These are phyloP conservation scores for Cynodonichthys magdalenae DNA, from an alignment of 2,797 vertebrate genomes.

Conservation along the genomic window DNA sequence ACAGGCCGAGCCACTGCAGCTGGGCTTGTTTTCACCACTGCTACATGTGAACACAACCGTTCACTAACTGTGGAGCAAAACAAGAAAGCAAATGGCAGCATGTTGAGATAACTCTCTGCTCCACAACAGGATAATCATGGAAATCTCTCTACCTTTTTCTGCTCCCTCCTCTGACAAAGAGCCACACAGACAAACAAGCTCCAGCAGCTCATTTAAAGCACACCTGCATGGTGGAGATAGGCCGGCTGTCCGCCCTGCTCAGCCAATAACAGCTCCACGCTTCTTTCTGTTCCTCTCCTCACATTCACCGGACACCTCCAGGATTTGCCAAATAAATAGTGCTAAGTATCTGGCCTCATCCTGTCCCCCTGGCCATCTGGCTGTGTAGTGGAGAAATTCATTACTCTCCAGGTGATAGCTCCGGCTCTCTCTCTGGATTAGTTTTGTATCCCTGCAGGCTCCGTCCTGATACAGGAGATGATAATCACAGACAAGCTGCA, in stretches of 20 bases:
- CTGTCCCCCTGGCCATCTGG: slow-evolving; percentile 54
- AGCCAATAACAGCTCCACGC: slow-evolving; percentile 16
- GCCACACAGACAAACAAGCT: slow-evolving; percentile 7
- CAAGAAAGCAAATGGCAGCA: slow-evolving; percentile 46
- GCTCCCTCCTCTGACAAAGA: neutral
- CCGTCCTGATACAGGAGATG: slow-evolving; percentile 59
- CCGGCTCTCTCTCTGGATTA: slow-evolving; percentile 42
- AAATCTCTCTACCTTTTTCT: slow-evolving; percentile 35
- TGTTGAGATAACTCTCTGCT: slow-evolving; percentile 38
- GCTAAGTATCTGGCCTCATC: slow-evolving; percentile 51
- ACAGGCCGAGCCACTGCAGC: slow-evolving; percentile 77
- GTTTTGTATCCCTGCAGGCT: slow-evolving; percentile 57
- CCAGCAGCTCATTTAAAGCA: slow-evolving; percentile 26
- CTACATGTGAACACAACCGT: slow-evolving; percentile 35
- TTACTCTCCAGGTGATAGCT: slow-evolving; percentile 66
- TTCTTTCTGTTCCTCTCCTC: slow-evolving; percentile 20
- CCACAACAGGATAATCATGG: slow-evolving; percentile 33
- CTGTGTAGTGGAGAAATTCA: slow-evolving; percentile 60
- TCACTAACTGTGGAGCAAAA: slow-evolving; percentile 29
- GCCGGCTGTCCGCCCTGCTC: slow-evolving; percentile 22
- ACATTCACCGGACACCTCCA: slow-evolving; percentile 30
- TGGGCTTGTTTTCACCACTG: slow-evolving; percentile 31
- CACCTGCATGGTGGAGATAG: slow-evolving; percentile 58
- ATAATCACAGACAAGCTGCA: slow-evolving; percentile 52
- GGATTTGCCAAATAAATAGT: slow-evolving; percentile 51